Evolutionary conservation across 2,113 vertebrate genomes (phyloP).

Genomic region (Pungitius pungitius): DNA sequence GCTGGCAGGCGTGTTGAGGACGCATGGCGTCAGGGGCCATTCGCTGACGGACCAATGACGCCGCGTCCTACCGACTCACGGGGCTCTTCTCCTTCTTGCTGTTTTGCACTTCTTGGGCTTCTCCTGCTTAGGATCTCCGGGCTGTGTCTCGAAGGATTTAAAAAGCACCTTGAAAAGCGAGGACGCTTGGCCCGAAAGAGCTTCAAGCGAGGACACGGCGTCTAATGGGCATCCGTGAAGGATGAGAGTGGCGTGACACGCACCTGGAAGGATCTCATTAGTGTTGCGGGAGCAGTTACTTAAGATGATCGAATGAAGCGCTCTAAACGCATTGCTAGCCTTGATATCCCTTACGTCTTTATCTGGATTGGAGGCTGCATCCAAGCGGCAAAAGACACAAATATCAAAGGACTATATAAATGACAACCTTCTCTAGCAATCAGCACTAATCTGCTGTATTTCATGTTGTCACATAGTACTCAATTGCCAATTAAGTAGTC

Average conservation of each 20-base stretch:
- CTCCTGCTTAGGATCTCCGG: not conserved
- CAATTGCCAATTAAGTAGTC: not conserved
- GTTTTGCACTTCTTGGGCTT: not conserved
- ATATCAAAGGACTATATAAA: not conserved
- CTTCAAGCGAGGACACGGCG: too few relatives aligned
- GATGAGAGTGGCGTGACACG: not conserved
- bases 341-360: not conserved
- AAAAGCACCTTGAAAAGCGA: not conserved
- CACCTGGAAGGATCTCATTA: not conserved
- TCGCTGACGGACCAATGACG: constrained; percentile 26
- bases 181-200: not conserved
- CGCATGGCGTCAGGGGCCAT: constrained; percentile 34
- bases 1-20: constrained; percentile 54
- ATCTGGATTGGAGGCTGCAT: not conserved
- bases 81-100: not conserved
- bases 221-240: too few relatives aligned
- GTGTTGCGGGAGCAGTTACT: not conserved
- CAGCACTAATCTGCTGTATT: not conserved
- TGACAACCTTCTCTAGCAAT: not conserved
- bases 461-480: not conserved
- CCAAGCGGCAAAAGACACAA: not conserved
- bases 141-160: not conserved
- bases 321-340: not conserved
- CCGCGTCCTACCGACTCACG: constrained; percentile 23
- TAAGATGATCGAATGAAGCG: not conserved